A percentile compares a stretch with the other conserved stretches of the same genome.
Evolutionary conservation across 2,888 invertebrate genomes (phyloP).

Genomic region (Fabriciana adippe): DNA sequence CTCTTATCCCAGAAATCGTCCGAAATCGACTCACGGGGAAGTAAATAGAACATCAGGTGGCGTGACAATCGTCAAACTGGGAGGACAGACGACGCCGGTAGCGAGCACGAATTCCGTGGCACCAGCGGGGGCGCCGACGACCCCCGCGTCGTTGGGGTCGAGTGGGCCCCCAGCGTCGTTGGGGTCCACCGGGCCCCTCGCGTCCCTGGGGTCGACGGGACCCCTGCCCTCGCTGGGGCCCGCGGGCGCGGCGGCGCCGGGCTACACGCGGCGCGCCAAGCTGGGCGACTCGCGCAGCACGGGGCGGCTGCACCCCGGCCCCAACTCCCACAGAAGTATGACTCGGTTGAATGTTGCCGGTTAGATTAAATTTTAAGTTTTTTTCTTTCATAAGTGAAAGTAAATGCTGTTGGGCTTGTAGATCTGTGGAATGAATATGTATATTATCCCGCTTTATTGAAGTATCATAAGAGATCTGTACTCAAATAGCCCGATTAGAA

Average conservation of each 20-base stretch:
- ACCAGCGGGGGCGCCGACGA: slow-evolving; percentile 38
- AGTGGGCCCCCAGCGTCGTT: slow-evolving; percentile 31
- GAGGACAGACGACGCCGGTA: slow-evolving; percentile 52
- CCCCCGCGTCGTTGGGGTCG: slow-evolving; percentile 26
- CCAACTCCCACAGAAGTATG: slow-evolving; percentile 89
- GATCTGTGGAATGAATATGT: not conserved
- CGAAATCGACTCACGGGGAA: slow-evolving; percentile 76
- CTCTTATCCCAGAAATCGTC: slow-evolving; percentile 54
- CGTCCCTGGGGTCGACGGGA: slow-evolving; percentile 23
- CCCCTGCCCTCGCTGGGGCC: slow-evolving; percentile 39
- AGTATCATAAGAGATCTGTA: too few species aligned
- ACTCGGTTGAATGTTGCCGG: slow-evolving; percentile 89
- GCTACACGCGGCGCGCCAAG: slow-evolving; percentile 85
- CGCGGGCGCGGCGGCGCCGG: slow-evolving; percentile 44
- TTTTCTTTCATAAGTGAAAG: not conserved
- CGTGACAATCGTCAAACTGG: slow-evolving; percentile 90
- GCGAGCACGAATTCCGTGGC: slow-evolving; percentile 39
- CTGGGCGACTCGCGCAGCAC: slow-evolving; percentile 89
- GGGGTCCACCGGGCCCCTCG: slow-evolving; percentile 55
- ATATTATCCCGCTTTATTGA: not conserved
- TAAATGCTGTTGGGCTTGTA: not conserved
- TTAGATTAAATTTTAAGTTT: slow-evolving; percentile 41
- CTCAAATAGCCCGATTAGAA: too few species aligned
- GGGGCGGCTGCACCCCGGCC: slow-evolving; percentile 86
- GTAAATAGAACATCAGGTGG: slow-evolving; percentile 88